A percentile compares a stretch with the other conserved stretches of the same genome.
These are phyloP conservation scores for Vombatus ursinus DNA, from an alignment of 2,113 vertebrate genomes.

Conservation along the genomic window DNA sequence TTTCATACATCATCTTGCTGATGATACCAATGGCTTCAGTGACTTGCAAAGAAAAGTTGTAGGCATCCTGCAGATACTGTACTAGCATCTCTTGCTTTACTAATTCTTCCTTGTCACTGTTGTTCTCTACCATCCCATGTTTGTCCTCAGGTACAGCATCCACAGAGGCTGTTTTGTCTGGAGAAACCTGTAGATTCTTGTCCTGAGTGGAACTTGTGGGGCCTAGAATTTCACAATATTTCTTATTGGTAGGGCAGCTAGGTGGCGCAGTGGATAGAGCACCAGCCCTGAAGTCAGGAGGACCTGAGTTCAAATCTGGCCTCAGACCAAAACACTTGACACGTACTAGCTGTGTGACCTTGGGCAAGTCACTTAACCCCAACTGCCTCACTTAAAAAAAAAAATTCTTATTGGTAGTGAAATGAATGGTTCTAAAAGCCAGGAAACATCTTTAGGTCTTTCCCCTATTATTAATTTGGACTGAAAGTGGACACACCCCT, in stretches of 20 bases:
- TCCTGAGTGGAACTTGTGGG: conserved; percentile 59
- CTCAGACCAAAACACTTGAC: too few relatives aligned
- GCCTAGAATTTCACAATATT: conserved; percentile 17
- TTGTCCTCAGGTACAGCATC: conserved; percentile 61
- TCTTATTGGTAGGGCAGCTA: conserved; percentile 21
- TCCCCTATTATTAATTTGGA: neutral
- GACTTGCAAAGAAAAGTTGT: conserved; percentile 92
- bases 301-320: too few relatives aligned
- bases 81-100: conserved; percentile 96
- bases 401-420: conserved; percentile 6
- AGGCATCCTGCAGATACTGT: conserved; percentile 94
- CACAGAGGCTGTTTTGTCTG: neutral
- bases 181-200: conserved; percentile 38
- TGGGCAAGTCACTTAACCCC: too few relatives aligned
- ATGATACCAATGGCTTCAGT: conserved; percentile 91
- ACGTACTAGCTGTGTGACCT: too few relatives aligned
- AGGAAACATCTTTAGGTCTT: neutral
- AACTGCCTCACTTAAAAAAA: too few relatives aligned
- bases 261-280: too few relatives aligned
- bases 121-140: conserved; percentile 12
- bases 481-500: conserved; percentile 8
- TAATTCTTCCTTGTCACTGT: conserved; percentile 83
- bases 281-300: too few relatives aligned
- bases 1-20: conserved; percentile 94
- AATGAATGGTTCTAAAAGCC: neutral